Base-by-base conservation (phyloP, 1,140 invertebrate species). In the Temnothorax longispinosus region DNA sequence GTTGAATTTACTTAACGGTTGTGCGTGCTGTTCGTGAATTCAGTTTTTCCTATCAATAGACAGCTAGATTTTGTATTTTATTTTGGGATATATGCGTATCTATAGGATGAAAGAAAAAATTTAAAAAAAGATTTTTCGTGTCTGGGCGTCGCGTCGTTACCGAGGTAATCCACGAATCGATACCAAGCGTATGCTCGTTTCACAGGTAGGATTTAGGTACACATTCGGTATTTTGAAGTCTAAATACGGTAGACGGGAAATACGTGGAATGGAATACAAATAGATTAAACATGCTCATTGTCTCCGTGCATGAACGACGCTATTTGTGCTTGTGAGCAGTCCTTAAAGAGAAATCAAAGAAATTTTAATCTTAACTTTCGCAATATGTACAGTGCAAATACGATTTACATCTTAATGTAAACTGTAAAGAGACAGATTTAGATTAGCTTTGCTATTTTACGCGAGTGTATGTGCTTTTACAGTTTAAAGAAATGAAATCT, bases 211-310 rank as follows among this genome's bases (percentile, higher is more conserved):
- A 82, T 82, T 60, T 72, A 71, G 35, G n/a, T 56, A 47, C 41
- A 62, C 15, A 47, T 35, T n/a, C 27, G 11, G 41, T 21, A 60
- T 82, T 82, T 58, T 18, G 2, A 47, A 82, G 18, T 60, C 32
- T 82, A 82, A 82, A 38, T 27, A 38, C 32, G 21, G 35, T 44
- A 52, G 18, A 60, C 0, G 67, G 27, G 35, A 81, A 60, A 71
- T 50, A 72, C 15, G 38, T 10, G 27, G 8, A 21, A 60, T 27
- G 21, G 41, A 56, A 13, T 54, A 41, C 64, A 82, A 82, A 82
- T 71, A 32, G 80, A 82, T 82, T 72, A 82, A 72, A 72, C n/a
- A 56, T 74, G 41, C 67, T 82, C 67, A n/a, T 56, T 82, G 67
- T 58, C n/a, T 60, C 1, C 38, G 15, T 35, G 60, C 47, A 58